phyloP scores from a whole-genome alignment of 1,140 invertebrate genomes.

The Drosophila novamexicana region DNA sequence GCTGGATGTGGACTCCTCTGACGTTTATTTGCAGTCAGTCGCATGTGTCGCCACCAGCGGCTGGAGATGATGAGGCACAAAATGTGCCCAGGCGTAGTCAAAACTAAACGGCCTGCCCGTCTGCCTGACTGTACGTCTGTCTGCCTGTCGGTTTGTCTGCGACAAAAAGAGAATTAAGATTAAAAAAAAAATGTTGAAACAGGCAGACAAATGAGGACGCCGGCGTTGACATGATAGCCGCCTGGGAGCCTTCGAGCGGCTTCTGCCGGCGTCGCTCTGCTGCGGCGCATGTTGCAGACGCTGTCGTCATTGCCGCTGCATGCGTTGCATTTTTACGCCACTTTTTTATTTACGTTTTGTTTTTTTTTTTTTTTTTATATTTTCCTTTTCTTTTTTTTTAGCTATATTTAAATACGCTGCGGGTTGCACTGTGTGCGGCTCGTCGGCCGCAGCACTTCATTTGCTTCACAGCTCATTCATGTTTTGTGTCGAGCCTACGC shows the following conservation, averaged over 20 bases:
- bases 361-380: conserved; percentile 2
- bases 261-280: conserved; percentile 22
- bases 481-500: conserved; percentile 68
- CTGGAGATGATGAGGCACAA: conserved; percentile 69
- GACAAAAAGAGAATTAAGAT: conserved; percentile 52
- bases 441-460: conserved; percentile 76
- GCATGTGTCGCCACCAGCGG: conserved; percentile 76
- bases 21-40: conserved; percentile 74
- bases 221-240: conserved; percentile 75
- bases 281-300: conserved; percentile 37
- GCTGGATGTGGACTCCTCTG: conserved; percentile 27
- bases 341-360: conserved; percentile 41
- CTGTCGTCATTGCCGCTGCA: conserved; percentile 57
- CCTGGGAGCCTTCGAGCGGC: conserved; percentile 53
- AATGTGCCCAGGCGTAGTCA: conserved; percentile 65
- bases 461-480: conserved; percentile 84
- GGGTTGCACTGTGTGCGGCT: conserved; percentile 62
- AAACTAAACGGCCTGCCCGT: conserved; percentile 70
- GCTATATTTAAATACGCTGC: conserved; percentile 80
- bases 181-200: conserved; percentile 50
- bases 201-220: conserved; percentile 77
- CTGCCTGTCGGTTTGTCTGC: conserved; percentile 21
- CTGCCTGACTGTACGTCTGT: background rate
- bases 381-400: conserved; percentile 24
- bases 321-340: conserved; percentile 69